Evolutionary conservation across 2,888 invertebrate species (phyloP).

Genomic region (Bibio marci): DNA sequence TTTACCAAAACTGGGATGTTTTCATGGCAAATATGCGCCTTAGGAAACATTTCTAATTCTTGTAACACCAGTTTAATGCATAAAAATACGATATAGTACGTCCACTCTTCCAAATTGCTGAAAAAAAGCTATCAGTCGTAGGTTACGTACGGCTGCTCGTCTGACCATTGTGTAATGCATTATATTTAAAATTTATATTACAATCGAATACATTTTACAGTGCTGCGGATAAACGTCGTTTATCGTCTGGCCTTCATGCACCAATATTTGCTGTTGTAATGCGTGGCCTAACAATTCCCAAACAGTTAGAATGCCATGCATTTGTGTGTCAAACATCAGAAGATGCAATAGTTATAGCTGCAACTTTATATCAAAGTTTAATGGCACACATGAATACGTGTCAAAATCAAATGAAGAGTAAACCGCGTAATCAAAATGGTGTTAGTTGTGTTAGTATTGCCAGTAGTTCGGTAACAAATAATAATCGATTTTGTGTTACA

Average conservation of each 20-base stretch:
- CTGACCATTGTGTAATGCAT: too few relatives aligned
- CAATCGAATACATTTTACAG: too few relatives aligned
- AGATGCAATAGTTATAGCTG: constrained; percentile 82
- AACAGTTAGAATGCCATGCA: constrained; percentile 75
- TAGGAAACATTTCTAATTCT: too few relatives aligned
- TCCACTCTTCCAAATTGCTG: too few relatives aligned
- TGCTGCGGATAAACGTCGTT: constrained; percentile 24
- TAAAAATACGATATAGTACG: too few relatives aligned
- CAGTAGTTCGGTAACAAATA: constrained; percentile 36
- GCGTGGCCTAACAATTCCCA: constrained; percentile 56
- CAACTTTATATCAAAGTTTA: constrained; percentile 75
- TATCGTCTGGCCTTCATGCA: constrained; percentile 43
- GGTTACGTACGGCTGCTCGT: too few relatives aligned
- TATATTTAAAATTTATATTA: too few relatives aligned
- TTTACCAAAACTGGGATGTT: too few relatives aligned
- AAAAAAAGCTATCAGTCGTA: too few relatives aligned
- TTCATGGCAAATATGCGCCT: too few relatives aligned
- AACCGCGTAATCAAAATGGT: constrained; percentile 51
- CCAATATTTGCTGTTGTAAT: constrained; percentile 83
- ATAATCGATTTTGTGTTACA: constrained; percentile 16
- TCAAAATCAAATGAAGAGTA: constrained; percentile 30
- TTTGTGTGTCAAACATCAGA: constrained; percentile 80
- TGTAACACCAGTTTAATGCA: too few relatives aligned
- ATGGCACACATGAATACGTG: constrained; percentile 58
- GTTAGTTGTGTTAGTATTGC: constrained; percentile 61